phyloP scores from a whole-genome alignment of 2,888 invertebrate species.

The Drosophila nr. medialis region DNA sequence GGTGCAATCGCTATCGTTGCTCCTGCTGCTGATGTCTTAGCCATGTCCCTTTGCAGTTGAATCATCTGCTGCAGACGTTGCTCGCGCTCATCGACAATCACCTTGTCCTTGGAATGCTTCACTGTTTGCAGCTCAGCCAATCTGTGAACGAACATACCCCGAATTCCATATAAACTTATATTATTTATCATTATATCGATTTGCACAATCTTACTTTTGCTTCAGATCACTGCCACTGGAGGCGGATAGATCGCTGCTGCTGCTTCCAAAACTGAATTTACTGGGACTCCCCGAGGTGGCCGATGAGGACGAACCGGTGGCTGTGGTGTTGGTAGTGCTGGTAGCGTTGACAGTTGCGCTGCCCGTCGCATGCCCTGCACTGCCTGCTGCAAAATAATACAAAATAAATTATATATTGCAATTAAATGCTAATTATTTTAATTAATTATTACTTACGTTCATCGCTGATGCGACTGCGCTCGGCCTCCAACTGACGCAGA shows the following conservation, averaged over 20 bases:
- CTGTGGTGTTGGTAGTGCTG: slow-evolving; percentile 2
- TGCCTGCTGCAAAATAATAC: slow-evolving; percentile 19
- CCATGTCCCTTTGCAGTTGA: slow-evolving; percentile 90
- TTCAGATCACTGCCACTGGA: slow-evolving; percentile 74
- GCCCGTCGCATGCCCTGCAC: slow-evolving; percentile 5
- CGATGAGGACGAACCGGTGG: slow-evolving; percentile 23
- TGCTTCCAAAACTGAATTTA: slow-evolving; percentile 34
- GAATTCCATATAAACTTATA: neutral
- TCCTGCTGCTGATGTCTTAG: slow-evolving; percentile 87
- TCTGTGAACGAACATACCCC: slow-evolving; percentile 46
- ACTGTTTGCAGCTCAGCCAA: slow-evolving; percentile 90
- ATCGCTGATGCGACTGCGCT: slow-evolving; percentile 73
- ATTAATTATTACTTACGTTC: slow-evolving; percentile 63
- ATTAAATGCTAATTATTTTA: neutral
- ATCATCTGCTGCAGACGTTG: slow-evolving; percentile 91
- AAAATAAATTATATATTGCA: neutral
- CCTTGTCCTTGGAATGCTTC: slow-evolving; percentile 91
- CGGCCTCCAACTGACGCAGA: slow-evolving; percentile 89
- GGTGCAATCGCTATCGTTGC: slow-evolving; percentile 2
- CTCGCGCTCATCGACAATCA: slow-evolving; percentile 91
- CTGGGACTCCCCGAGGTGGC: slow-evolving; percentile 40
- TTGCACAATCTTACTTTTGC: slow-evolving; percentile 74
- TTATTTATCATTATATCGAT: neutral
- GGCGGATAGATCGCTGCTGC: slow-evolving; percentile 39
- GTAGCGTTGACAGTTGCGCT: slow-evolving; percentile 7